Evolutionary conservation across 2,797 vertebrate genomes (phyloP).

Genomic region (Merluccius polli): DNA sequence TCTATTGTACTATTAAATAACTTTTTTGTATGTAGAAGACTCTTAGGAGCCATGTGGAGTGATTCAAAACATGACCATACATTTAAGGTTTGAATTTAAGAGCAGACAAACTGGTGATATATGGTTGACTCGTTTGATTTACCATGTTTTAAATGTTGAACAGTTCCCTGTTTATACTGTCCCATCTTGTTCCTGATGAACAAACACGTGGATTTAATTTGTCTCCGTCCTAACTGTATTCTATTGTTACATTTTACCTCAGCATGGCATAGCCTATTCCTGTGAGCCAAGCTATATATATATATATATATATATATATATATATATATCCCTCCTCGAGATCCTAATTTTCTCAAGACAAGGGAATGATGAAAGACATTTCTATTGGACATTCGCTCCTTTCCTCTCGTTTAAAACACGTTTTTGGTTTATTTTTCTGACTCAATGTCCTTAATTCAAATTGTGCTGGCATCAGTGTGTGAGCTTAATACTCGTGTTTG

Average conservation of each 20-base stretch:
- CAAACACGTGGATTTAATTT: conserved; percentile 9
- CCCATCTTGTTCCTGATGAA: background rate
- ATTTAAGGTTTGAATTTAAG: conserved; percentile 24
- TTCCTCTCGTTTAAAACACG: background rate
- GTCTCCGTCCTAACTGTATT: conserved; percentile 2
- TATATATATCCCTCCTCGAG: background rate
- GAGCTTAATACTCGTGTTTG: background rate
- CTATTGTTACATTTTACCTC: conserved; percentile 1
- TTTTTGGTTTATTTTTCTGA: background rate
- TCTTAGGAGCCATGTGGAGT: conserved; percentile 40
- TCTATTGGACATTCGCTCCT: background rate
- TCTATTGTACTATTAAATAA: background rate
- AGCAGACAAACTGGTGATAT: background rate
- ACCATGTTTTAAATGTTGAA: conserved; percentile 11
- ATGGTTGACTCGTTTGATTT: background rate
- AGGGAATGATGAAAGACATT: background rate
- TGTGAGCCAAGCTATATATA: background rate
- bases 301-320: background rate
- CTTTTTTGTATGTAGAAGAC: conserved; percentile 30
- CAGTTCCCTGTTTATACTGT: conserved; percentile 3
- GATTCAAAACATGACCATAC: conserved; percentile 14
- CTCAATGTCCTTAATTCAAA: background rate
- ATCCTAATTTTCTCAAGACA: background rate
- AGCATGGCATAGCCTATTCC: conserved; percentile 2
- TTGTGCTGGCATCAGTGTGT: conserved; percentile 15